Evolutionary conservation across 23 tunicate genomes (phyloP).

Genomic region (Styela plicata): DNA sequence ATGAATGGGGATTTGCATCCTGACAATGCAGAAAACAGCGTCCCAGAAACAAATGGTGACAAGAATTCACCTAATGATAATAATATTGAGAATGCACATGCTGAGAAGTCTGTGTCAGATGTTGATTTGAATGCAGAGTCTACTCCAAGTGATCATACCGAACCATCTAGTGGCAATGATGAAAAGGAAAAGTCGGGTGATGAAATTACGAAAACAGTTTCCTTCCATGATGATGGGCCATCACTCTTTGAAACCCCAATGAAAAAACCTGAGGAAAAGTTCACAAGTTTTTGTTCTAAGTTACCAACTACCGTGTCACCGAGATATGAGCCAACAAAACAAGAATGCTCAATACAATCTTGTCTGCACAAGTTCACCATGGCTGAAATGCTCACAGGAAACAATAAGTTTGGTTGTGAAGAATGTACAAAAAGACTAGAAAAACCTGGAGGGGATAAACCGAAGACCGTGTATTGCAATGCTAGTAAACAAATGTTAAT

Average conservation of each 20-base stretch:
- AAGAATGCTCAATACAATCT: slow-evolving; percentile 66
- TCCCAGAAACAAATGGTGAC: neutral
- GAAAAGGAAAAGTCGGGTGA: slow-evolving; percentile 7
- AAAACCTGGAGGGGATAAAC: neutral
- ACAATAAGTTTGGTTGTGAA: slow-evolving; percentile 85
- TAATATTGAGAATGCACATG: neutral
- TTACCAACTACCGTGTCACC: slow-evolving; percentile 30
- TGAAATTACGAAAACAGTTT: neutral
- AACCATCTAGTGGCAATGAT: slow-evolving; percentile 26
- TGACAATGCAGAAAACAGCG: neutral
- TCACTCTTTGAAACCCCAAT: slow-evolving; percentile 48
- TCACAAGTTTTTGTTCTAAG: slow-evolving; percentile 21
- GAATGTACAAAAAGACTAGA: slow-evolving; percentile 56
- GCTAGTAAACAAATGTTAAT: slow-evolving; percentile 92
- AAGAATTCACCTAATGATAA: neutral
- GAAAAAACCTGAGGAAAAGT: slow-evolving; percentile 1
- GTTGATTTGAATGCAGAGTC: neutral
- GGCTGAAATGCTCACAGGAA: slow-evolving; percentile 82
- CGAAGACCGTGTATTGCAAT: slow-evolving; percentile 69
- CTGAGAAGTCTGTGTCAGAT: neutral
- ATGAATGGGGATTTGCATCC: too few species aligned
- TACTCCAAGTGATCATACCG: neutral
- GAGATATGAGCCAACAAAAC: slow-evolving; percentile 31
- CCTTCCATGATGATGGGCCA: neutral
- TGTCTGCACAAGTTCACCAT: slow-evolving; percentile 79